phyloP scores from a whole-genome alignment of 2,888 invertebrate genomes.

The Autographa pulchrina region DNA sequence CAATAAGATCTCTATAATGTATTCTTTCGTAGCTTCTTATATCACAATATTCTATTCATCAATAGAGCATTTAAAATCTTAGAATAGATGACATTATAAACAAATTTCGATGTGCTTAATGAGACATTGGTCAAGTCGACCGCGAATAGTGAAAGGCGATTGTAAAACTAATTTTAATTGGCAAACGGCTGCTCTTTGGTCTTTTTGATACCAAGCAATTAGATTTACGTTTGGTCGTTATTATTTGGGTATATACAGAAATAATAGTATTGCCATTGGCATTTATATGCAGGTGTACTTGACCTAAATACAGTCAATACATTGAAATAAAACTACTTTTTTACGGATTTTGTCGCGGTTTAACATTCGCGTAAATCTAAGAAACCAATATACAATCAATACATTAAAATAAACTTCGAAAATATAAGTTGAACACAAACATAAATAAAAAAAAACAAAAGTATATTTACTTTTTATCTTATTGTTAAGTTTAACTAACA shows the following conservation, averaged over 20 bases:
- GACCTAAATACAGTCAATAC: too few species aligned
- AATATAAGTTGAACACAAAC: too few species aligned
- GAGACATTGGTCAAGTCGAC: slow-evolving; percentile 25
- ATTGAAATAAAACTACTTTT: too few species aligned
- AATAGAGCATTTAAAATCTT: not conserved
- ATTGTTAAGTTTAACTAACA: too few species aligned
- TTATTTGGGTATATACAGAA: slow-evolving; percentile 1
- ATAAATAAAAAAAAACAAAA: too few species aligned
- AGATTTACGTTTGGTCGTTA: slow-evolving; percentile 29
- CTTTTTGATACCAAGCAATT: slow-evolving; percentile 38
- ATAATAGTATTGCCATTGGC: not conserved
- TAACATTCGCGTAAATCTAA: too few species aligned
- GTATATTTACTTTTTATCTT: too few species aligned
- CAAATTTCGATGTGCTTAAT: slow-evolving; percentile 21
- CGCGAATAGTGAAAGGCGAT: slow-evolving; percentile 48
- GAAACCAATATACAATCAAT: too few species aligned
- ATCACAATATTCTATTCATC: not conserved
- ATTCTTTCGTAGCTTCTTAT: not conserved
- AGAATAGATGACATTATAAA: not conserved
- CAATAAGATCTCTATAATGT: too few species aligned
- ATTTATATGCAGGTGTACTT: too few species aligned
- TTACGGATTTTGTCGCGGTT: too few species aligned
- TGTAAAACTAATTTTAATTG: slow-evolving; percentile 37
- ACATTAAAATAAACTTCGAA: too few species aligned
- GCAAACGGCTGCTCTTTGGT: slow-evolving; percentile 22